Conservation (phyloP, 2,888 invertebrate species). For the Emmelina monodactyla region DNA sequence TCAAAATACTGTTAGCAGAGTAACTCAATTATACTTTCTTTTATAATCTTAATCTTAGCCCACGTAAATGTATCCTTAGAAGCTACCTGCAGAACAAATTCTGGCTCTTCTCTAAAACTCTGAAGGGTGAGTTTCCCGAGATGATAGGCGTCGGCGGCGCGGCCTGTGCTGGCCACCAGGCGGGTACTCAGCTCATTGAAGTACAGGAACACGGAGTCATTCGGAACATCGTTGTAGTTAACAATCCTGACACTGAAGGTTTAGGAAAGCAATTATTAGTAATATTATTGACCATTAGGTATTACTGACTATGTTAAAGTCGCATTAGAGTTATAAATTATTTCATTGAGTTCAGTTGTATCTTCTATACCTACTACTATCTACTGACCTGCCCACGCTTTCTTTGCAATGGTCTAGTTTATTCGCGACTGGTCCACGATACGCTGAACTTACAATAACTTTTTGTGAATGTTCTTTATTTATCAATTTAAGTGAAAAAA, state of each 20-base stretch:
- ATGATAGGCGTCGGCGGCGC: constrained; percentile 21
- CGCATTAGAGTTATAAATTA: neutral
- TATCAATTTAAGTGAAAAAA: too few species aligned
- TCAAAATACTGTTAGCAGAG: too few species aligned
- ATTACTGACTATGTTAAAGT: too few species aligned
- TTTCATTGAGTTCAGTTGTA: neutral
- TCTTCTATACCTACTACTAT: neutral
- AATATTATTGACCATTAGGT: too few species aligned
- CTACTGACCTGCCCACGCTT: neutral
- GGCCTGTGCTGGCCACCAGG: constrained; percentile 20
- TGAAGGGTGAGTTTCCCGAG: constrained; percentile 22
- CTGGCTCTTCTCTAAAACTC: constrained; percentile 19
- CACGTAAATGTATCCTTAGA: too few species aligned
- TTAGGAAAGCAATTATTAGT: too few species aligned
- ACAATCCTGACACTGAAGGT: neutral
- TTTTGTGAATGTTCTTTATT: too few species aligned
- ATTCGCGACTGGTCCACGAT: neutral
- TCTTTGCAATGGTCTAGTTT: neutral
- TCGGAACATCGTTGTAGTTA: neutral
- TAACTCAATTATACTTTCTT: too few species aligned
- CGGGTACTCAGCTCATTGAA: constrained; percentile 20
- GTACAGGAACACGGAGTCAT: constrained; percentile 20
- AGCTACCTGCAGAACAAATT: constrained; percentile 19
- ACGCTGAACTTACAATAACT: neutral
- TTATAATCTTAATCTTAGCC: too few species aligned